Evolutionary conservation across 2,113 vertebrate genomes (phyloP).

Genomic region (Psettodes erumei): DNA sequence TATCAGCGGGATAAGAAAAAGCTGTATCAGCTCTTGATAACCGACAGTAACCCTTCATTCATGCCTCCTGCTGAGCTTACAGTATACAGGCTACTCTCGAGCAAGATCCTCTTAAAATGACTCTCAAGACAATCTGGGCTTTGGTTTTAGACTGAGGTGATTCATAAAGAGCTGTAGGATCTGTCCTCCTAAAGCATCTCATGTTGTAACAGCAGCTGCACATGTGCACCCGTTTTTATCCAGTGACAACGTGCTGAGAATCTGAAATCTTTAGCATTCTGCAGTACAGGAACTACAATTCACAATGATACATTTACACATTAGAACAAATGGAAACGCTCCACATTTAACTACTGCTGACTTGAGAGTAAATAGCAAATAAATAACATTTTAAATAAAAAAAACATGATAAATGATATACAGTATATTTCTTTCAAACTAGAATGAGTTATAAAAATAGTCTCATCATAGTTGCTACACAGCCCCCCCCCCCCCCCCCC

Average conservation of each 20-base stretch:
- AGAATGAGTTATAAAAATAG: constrained; percentile 80
- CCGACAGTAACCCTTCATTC: constrained; percentile 54
- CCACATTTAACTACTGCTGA: constrained; percentile 46
- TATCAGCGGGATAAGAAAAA: constrained; percentile 23
- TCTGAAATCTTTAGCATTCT: constrained; percentile 8
- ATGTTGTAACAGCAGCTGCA: constrained; percentile 11
- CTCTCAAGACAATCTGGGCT: constrained; percentile 21
- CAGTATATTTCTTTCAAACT: constrained; percentile 57
- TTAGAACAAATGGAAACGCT: constrained; percentile 29
- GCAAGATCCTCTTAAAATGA: constrained; percentile 8
- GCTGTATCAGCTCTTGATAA: constrained; percentile 53
- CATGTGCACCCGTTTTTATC: constrained; percentile 29
- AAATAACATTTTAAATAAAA: constrained; percentile 48
- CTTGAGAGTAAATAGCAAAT: constrained; percentile 49
- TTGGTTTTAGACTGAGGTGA: constrained; percentile 54
- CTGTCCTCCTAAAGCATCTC: background rate
- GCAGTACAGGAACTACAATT: background rate
- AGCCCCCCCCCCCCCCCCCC: constrained; percentile 34
- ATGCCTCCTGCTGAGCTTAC: constrained; percentile 4
- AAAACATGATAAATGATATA: constrained; percentile 52
- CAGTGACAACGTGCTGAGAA: constrained; percentile 15
- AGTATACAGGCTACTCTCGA: background rate
- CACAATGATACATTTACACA: constrained; percentile 24
- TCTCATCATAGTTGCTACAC: constrained; percentile 81
- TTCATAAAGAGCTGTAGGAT: constrained; percentile 12